Evolutionary conservation across 1,140 invertebrate genomes (phyloP).

Genomic region (Diabrotica undecimpunctata): DNA sequence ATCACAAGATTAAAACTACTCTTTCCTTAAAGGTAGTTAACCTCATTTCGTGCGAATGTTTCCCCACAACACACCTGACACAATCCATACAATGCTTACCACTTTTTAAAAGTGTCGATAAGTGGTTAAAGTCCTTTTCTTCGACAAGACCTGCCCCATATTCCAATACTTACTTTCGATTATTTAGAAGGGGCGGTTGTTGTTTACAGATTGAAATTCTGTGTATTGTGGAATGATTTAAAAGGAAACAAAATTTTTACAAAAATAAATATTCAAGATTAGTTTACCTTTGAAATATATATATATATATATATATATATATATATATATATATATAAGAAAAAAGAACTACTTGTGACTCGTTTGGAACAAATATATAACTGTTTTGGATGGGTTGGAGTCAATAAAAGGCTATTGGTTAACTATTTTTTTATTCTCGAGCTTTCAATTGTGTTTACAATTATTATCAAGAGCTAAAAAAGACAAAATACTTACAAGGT

Average conservation of each 20-base stretch:
- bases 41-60: conserved; percentile 15
- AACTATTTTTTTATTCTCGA: no score
- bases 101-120: conserved; percentile 30
- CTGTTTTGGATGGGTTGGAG: no score
- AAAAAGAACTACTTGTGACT: no score
- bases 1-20: conserved; percentile 20
- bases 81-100: conserved; percentile 23
- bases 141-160: conserved; percentile 8
- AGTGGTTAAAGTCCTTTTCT: conserved; percentile 27
- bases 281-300: no score
- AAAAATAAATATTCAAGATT: background rate
- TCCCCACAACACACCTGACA: conserved; percentile 31
- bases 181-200: background rate
- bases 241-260: background rate
- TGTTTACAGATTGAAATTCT: background rate
- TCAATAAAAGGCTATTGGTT: no score
- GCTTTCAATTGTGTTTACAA: no score
- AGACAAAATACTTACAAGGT: no score
- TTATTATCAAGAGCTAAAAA: no score
- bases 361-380: no score
- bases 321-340: no score
- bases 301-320: no score
- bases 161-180: conserved; percentile 11
- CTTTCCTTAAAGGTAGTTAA: conserved; percentile 11
- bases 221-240: no score